Evolutionary conservation across 2,113 vertebrate genomes (phyloP).

Genomic region (Meles meles): DNA sequence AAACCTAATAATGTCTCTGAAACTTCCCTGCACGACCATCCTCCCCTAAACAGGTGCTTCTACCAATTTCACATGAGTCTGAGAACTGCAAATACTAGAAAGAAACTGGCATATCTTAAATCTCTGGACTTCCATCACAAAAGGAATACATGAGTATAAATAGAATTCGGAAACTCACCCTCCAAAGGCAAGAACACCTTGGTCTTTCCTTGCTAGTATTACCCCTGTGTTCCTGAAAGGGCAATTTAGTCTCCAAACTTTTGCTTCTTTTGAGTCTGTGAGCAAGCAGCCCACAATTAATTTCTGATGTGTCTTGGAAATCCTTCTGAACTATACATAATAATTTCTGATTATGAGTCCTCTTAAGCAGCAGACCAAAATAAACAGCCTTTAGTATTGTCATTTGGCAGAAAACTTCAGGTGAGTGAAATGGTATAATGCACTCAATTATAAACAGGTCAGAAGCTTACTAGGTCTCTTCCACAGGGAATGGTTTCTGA

Average conservation of each 20-base stretch:
- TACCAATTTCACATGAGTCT: neutral
- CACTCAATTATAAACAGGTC: neutral
- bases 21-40: neutral
- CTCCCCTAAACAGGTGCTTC: neutral
- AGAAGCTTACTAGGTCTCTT: neutral
- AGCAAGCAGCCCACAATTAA: neutral
- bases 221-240: too few relatives aligned
- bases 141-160: neutral
- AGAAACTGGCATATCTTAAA: neutral
- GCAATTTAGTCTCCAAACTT: neutral
- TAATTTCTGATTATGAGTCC: neutral
- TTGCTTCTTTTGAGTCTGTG: neutral
- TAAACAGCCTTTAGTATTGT: neutral
- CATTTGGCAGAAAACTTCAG: neutral
- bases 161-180: neutral
- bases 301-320: neutral
- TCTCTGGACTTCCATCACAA: neutral
- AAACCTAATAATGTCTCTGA: neutral
- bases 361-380: neutral
- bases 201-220: neutral
- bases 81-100: neutral
- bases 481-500: neutral
- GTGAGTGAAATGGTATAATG: neutral
- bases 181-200: neutral
- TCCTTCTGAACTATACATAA: neutral